These are phyloP conservation scores for Oreochromis niloticus DNA, from an alignment of 2,113 vertebrate species.

Conservation along the genomic window DNA sequence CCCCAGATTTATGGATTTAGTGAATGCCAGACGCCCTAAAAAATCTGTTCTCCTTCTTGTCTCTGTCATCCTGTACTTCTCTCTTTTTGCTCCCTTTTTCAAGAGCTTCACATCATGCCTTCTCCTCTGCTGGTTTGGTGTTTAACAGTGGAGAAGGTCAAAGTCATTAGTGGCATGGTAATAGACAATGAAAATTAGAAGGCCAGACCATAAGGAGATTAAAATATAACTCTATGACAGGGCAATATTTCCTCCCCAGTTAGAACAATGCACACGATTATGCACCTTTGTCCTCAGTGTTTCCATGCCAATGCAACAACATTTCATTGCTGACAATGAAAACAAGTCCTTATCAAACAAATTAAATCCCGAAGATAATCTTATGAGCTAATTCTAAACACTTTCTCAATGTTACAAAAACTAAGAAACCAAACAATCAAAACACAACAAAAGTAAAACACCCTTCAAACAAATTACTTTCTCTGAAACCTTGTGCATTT, in stretches of 20 bases:
- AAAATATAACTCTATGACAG: slow-evolving; percentile 24
- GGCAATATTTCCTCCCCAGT: background rate
- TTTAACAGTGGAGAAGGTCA: slow-evolving; percentile 63
- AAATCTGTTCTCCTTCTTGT: slow-evolving; percentile 47
- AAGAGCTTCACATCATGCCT: background rate
- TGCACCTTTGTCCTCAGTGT: background rate
- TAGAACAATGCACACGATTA: background rate
- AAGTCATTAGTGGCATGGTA: slow-evolving; percentile 55
- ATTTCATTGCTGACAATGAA: background rate
- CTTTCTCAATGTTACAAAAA: background rate
- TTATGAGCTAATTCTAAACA: background rate
- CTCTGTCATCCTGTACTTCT: slow-evolving; percentile 43
- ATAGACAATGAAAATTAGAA: slow-evolving; percentile 57
- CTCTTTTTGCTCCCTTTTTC: background rate
- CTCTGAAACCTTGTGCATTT: background rate
- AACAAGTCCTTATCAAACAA: background rate
- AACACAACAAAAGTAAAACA: background rate
- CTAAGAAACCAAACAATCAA: background rate
- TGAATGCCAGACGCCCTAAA: slow-evolving; percentile 65
- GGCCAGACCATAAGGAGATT: slow-evolving; percentile 39
- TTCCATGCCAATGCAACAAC: background rate
- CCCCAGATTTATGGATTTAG: slow-evolving; percentile 57
- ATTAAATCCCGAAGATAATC: background rate
- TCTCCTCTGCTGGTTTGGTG: slow-evolving; percentile 15
- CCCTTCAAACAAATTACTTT: background rate